Conservation (phyloP, 2,888 invertebrate genomes). For the Andrena marginata region DNA sequence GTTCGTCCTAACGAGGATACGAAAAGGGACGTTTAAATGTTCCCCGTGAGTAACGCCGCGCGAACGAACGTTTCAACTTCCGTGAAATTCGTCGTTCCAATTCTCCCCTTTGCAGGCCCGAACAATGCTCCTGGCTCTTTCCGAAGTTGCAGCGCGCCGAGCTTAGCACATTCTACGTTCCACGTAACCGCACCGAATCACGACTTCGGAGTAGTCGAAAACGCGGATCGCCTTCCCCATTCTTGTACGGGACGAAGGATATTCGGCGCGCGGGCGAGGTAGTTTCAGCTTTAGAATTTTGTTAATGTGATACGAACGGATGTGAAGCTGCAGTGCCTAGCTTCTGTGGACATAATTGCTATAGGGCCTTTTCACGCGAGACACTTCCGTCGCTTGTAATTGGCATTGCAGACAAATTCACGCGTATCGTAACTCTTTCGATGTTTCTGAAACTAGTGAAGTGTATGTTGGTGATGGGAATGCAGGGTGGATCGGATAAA, state of each 20-base stretch:
- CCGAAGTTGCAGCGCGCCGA: slow-evolving; percentile 40
- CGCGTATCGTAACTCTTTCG: too few relatives aligned
- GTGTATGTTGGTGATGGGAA: too few relatives aligned
- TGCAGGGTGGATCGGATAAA: too few relatives aligned
- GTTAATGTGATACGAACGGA: not conserved
- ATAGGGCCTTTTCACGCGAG: too few relatives aligned
- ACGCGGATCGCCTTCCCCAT: not conserved
- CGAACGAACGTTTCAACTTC: slow-evolving; percentile 53
- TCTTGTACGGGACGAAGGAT: not conserved
- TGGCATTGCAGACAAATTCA: too few relatives aligned
- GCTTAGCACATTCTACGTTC: slow-evolving; percentile 20
- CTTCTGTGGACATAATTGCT: too few relatives aligned
- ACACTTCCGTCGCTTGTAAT: too few relatives aligned
- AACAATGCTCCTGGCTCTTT: slow-evolving; percentile 49
- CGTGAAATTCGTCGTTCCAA: slow-evolving; percentile 48
- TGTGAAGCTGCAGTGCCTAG: too few relatives aligned
- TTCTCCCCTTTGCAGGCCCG: slow-evolving; percentile 29
- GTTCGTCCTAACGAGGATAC: slow-evolving; percentile 48
- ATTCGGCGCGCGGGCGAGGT: not conserved
- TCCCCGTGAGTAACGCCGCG: slow-evolving; percentile 40
- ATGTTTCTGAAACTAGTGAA: too few relatives aligned
- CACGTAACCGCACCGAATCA: slow-evolving; percentile 1
- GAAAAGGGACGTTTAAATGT: slow-evolving; percentile 52
- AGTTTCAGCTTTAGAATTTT: not conserved
- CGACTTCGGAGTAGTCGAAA: slow-evolving; percentile 10